Evolutionary conservation across 2,888 invertebrate species (phyloP).

Genomic region (Eristalis pertinax): DNA sequence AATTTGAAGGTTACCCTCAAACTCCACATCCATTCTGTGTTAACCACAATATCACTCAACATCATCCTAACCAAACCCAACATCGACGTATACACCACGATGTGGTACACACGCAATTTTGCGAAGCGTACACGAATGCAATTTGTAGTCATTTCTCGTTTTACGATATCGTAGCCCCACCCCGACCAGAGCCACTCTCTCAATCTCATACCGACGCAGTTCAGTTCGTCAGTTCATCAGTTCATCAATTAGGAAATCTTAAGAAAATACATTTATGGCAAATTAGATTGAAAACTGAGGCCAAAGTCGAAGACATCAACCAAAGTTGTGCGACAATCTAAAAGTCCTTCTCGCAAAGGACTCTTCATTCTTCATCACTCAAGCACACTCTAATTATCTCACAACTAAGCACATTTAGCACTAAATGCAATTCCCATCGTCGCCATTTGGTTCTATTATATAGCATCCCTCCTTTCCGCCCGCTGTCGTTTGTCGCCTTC

Average conservation of each 20-base stretch:
- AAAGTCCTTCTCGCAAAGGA: neutral
- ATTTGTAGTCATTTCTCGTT: neutral
- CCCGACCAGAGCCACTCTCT: neutral
- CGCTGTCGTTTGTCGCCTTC: neutral
- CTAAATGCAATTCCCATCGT: constrained; percentile 63
- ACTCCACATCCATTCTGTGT: neutral
- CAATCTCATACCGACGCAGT: neutral
- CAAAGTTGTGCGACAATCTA: neutral
- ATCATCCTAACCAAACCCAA: neutral
- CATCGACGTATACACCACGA: neutral
- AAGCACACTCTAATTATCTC: constrained; percentile 63
- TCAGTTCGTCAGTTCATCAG: constrained; percentile 2
- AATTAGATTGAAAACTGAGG: neutral
- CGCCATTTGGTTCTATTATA: constrained; percentile 27
- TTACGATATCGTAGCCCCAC: neutral
- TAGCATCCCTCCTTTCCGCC: neutral
- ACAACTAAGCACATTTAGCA: constrained; percentile 59
- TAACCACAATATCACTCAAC: neutral
- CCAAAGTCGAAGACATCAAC: constrained; percentile 11
- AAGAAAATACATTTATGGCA: constrained; percentile 20
- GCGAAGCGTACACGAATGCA: neutral
- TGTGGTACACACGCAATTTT: neutral
- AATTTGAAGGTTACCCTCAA: neutral
- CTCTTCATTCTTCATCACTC: constrained; percentile 18
- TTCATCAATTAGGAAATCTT: constrained; percentile 14